A percentile compares a stretch with the other conserved stretches of the same genome.
phyloP scores from a whole-genome alignment of 2,888 invertebrate species.

The Alloscopus bannaensis region DNA sequence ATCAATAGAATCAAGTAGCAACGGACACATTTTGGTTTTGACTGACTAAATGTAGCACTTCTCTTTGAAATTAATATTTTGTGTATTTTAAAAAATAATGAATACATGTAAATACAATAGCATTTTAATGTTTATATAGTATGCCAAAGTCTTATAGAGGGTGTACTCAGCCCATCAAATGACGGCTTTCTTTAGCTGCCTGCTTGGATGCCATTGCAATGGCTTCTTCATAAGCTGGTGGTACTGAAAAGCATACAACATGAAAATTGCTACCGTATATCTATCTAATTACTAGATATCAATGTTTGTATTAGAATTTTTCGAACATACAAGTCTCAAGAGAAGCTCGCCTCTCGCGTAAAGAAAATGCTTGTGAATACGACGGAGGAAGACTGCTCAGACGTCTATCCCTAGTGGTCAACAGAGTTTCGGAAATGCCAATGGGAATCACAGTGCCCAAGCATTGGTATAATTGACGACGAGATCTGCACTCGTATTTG shows the following conservation, averaged over 20 bases:
- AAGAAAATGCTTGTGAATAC: slow-evolving; percentile 25
- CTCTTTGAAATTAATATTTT: too few species aligned
- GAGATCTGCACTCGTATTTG: slow-evolving; percentile 33
- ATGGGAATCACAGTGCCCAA: too few species aligned
- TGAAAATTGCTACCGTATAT: too few species aligned
- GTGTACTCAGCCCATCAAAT: slow-evolving; percentile 49
- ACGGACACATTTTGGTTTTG: too few species aligned
- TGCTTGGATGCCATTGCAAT: slow-evolving; percentile 47
- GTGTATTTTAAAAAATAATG: too few species aligned
- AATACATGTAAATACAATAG: too few species aligned
- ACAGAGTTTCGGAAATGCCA: too few species aligned
- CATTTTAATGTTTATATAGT: too few species aligned
- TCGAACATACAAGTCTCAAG: slow-evolving; percentile 42
- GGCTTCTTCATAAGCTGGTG: slow-evolving; percentile 53
- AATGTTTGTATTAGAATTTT: not conserved
- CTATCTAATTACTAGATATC: not conserved
- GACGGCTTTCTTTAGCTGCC: slow-evolving; percentile 43
- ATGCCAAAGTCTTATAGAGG: too few species aligned
- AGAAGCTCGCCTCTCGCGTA: slow-evolving; percentile 18
- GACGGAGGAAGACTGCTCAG: slow-evolving; percentile 46
- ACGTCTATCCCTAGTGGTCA: slow-evolving; percentile 18
- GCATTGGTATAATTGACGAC: slow-evolving; percentile 34
- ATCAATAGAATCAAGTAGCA: too few species aligned
- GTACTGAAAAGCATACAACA: slow-evolving; percentile 24
- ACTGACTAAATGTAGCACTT: too few species aligned